phyloP scores from a whole-genome alignment of 30 jellyfish, hydroid and myxozoan genomes.

The Morbakka virulenta region DNA sequence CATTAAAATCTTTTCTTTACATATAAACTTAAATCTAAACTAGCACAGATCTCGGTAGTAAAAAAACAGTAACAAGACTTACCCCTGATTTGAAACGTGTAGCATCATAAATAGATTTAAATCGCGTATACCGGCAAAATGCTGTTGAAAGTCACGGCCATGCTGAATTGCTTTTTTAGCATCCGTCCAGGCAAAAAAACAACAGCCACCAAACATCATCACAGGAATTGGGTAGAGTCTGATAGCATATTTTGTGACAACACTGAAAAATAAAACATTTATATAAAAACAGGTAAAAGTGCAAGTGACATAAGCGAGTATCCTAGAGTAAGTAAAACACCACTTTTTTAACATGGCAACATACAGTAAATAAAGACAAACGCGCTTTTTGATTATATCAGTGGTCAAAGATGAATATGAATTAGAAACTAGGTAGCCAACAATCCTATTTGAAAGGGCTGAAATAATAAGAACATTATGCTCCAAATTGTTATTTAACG shows the following conservation, averaged over 20 bases:
- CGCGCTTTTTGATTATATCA: too few species aligned
- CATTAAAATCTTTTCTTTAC: too few species aligned
- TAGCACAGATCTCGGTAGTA: neutral
- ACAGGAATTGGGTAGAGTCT: conserved; percentile 52
- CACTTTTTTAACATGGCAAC: too few species aligned
- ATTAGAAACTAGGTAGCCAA: too few species aligned
- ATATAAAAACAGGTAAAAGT: neutral
- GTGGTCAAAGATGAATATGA: too few species aligned
- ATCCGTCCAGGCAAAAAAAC: conserved; percentile 58
- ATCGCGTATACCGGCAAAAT: neutral
- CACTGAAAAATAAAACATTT: conserved; percentile 8
- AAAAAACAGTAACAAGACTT: neutral
- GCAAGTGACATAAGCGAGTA: too few species aligned
- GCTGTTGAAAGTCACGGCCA: conserved; percentile 36
- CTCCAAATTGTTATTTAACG: too few species aligned
- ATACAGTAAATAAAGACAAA: too few species aligned
- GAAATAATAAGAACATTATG: too few species aligned
- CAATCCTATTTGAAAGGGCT: too few species aligned
- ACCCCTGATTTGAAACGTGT: conserved; percentile 60
- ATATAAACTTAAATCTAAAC: neutral
- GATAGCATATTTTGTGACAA: conserved; percentile 18
- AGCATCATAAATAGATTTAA: conserved; percentile 40
- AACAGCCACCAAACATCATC: conserved; percentile 52
- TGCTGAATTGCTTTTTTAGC: conserved; percentile 57
- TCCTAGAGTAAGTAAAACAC: too few species aligned